Conservation (phyloP, 2,797 vertebrate species). For the Ispidina picta region DNA sequence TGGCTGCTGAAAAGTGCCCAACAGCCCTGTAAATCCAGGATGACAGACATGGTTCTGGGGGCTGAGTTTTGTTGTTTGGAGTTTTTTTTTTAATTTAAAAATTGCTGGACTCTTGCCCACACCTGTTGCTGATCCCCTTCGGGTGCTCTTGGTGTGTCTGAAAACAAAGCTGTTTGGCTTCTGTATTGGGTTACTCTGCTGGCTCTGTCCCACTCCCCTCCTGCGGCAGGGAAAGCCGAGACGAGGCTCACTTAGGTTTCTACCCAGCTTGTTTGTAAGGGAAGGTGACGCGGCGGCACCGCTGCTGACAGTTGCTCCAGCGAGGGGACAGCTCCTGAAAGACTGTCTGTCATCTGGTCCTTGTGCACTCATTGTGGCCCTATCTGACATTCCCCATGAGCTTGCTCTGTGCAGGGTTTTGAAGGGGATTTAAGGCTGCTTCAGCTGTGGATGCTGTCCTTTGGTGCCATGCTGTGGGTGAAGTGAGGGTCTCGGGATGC, state of each 20-base stretch:
- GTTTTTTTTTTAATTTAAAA: not conserved
- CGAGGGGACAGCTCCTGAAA: not conserved
- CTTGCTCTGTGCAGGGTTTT: fast-evolving
- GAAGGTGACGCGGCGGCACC: fast-evolving
- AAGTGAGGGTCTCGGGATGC: fast-evolving
- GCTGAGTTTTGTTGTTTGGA: not conserved
- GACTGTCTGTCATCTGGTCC: not conserved
- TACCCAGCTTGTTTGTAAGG: not conserved
- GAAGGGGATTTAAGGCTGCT: not conserved
- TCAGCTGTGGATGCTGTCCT: not conserved
- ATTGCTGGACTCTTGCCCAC: constrained; percentile 30
- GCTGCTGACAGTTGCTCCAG: not conserved
- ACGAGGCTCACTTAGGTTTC: not conserved
- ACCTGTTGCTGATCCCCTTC: constrained; percentile 43
- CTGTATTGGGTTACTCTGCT: constrained; percentile 51
- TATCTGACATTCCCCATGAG: not conserved
- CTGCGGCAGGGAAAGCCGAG: not conserved
- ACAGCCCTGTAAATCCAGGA: constrained; percentile 10
- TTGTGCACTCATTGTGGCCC: not conserved
- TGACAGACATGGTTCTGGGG: constrained; percentile 1
- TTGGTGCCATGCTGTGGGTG: fast-evolving
- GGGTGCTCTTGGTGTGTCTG: constrained; percentile 8
- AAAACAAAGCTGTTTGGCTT: constrained; percentile 60
- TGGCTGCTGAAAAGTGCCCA: not conserved
- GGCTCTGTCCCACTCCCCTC: constrained; percentile 6